Evolutionary conservation across 1,140 invertebrate genomes (phyloP).

Genomic region (Muscidifurax raptorellus): DNA sequence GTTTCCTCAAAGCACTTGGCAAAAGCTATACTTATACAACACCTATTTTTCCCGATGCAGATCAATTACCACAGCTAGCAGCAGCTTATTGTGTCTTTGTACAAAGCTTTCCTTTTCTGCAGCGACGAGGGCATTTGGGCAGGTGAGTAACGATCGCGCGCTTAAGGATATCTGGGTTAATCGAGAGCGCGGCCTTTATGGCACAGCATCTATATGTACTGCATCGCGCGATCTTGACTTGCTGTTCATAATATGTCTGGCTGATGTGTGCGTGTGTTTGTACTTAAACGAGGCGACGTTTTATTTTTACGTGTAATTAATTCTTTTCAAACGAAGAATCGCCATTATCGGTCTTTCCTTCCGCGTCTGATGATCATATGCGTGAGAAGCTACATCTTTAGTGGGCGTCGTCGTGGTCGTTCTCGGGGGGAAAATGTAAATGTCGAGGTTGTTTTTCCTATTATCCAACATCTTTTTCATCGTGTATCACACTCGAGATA

Average conservation of each 20-base stretch:
- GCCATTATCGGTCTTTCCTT: not conserved
- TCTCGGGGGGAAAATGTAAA: constrained; percentile 2
- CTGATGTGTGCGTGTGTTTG: not conserved
- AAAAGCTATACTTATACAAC: not conserved
- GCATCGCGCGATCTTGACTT: not conserved
- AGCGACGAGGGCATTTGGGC: not conserved
- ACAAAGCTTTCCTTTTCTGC: not conserved
- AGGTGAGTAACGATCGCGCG: not conserved
- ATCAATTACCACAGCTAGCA: not conserved
- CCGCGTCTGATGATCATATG: too few species aligned
- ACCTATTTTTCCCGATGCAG: not conserved
- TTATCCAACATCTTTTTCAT: not conserved
- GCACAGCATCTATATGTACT: not conserved
- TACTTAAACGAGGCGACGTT: not conserved
- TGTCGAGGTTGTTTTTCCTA: not conserved
- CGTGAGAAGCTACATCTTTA: not conserved
- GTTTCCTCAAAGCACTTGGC: too few species aligned
- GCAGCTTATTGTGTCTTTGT: not conserved
- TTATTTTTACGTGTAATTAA: not conserved
- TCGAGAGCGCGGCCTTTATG: not conserved
- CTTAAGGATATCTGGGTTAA: constrained; percentile 1
- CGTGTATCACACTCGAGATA: not conserved
- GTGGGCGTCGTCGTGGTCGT: constrained; percentile 16
- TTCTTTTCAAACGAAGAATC: not conserved
- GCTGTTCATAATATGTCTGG: not conserved